A percentile compares a stretch with the other conserved stretches of the same genome.
These are phyloP conservation scores for Rattus rattus DNA, from an alignment of 2,113 vertebrate genomes.

Conservation along the genomic window DNA sequence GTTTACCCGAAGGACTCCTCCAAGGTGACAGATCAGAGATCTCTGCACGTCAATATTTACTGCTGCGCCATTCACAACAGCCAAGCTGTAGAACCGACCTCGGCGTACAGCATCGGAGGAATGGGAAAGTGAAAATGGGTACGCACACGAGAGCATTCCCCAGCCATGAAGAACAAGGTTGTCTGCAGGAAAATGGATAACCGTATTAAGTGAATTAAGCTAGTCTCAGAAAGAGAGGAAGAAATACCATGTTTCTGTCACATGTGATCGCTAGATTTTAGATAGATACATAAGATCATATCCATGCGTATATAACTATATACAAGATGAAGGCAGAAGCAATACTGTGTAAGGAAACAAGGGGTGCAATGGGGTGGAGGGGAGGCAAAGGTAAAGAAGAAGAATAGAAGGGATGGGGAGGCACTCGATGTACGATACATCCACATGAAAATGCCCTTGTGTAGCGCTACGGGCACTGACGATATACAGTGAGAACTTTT, in stretches of 20 bases:
- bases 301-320: no score
- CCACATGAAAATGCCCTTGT: background rate
- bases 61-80: background rate
- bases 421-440: background rate
- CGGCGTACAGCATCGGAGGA: background rate
- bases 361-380: background rate
- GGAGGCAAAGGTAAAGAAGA: no score
- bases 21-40: no score
- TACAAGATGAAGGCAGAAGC: background rate
- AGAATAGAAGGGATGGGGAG: fast-evolving
- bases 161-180: background rate
- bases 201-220: background rate
- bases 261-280: background rate
- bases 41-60: background rate
- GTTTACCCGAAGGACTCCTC: no score
- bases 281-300: background rate
- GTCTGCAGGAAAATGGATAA: background rate
- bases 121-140: background rate
- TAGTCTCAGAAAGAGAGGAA: background rate
- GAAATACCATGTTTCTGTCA: no score
- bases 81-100: background rate
- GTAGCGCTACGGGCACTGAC: background rate
- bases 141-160: background rate
- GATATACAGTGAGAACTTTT: background rate
- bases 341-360: background rate